Conservation (phyloP, 2,888 invertebrate genomes). For the Mamestra brassicae region DNA sequence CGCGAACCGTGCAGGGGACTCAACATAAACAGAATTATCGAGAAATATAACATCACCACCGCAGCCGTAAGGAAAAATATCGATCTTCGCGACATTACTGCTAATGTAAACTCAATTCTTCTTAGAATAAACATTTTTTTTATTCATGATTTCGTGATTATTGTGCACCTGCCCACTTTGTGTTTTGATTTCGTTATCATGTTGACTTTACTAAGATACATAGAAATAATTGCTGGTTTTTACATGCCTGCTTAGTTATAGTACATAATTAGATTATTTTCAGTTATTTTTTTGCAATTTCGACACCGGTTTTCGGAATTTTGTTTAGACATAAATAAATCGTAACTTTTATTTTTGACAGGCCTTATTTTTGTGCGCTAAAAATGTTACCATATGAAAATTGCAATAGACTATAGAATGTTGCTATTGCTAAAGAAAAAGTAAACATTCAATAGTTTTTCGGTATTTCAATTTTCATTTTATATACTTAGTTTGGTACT, state of each 20-base stretch:
- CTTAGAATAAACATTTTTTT: conserved; percentile 55
- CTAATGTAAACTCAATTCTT: conserved; percentile 26
- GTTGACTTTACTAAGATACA: conserved; percentile 13
- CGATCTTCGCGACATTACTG: conserved; percentile 82
- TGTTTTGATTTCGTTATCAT: conserved; percentile 57
- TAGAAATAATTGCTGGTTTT: not conserved
- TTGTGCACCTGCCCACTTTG: conserved; percentile 35
- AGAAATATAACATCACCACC: conserved; percentile 84
- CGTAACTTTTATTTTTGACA: conserved; percentile 46
- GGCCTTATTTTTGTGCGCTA: conserved; percentile 11
- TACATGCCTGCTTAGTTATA: not conserved
- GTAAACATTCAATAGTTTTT: too few species aligned
- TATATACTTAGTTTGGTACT: too few species aligned
- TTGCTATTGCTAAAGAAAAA: not conserved
- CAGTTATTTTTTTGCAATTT: not conserved
- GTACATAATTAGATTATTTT: not conserved
- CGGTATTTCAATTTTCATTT: too few species aligned
- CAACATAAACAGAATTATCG: conserved; percentile 84
- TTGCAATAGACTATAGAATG: not conserved
- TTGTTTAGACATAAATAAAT: conserved; percentile 20
- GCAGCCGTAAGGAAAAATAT: conserved; percentile 80
- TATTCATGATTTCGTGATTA: conserved; percentile 56
- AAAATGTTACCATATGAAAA: conserved; percentile 25
- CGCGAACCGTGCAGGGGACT: conserved; percentile 80
- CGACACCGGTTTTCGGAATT: not conserved